Conservation (phyloP, 2,113 vertebrate genomes). For the Cyphomyrus discorhynchus region DNA sequence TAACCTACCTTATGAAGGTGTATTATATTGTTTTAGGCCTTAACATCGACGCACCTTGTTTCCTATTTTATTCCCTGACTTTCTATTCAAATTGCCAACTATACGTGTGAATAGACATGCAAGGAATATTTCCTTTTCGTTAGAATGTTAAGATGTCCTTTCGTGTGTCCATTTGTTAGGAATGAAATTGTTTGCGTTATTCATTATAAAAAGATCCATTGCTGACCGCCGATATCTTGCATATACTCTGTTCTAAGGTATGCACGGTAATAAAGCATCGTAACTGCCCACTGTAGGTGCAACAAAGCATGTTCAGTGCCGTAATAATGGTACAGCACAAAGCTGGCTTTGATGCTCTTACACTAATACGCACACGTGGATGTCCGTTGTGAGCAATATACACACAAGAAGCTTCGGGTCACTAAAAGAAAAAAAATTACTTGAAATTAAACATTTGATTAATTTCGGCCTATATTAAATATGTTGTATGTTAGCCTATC, state of each 20-base stretch:
- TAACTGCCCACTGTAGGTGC: not conserved
- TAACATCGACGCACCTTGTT: not conserved
- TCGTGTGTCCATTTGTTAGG: not conserved
- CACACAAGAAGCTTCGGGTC: not conserved
- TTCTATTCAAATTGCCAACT: not conserved
- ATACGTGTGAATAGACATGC: not conserved
- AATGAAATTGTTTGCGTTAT: not conserved
- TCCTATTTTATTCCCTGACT: not conserved
- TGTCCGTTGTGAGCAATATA: not conserved
- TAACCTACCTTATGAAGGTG: not conserved
- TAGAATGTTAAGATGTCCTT: not conserved
- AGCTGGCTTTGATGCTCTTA: not conserved
- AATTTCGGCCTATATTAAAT: not conserved
- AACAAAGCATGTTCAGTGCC: not conserved
- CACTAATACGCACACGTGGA: not conserved
- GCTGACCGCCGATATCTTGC: not conserved
- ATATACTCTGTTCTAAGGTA: not conserved
- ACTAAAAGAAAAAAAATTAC: not conserved
- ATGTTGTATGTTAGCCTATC: not conserved
- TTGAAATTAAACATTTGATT: not conserved
- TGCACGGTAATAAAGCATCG: not conserved
- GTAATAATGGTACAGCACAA: not conserved
- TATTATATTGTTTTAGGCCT: not conserved
- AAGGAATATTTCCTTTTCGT: not conserved
- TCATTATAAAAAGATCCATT: not conserved